These are phyloP conservation scores for Sciaenops ocellatus DNA, from an alignment of 2,797 vertebrate species.

Conservation along the genomic window DNA sequence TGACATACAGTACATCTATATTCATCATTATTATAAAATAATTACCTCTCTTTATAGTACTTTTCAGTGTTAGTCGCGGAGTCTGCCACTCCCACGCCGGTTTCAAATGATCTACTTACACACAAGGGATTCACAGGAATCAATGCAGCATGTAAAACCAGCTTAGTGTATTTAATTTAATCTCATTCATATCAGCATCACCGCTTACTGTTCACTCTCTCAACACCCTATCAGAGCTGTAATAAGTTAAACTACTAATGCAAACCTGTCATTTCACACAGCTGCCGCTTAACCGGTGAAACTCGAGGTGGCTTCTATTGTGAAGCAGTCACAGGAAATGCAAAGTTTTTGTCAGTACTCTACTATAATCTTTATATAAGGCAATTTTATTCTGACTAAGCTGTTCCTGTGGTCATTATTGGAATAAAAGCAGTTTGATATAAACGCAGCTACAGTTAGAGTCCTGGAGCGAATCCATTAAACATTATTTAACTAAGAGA, in stretches of 20 bases:
- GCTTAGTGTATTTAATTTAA: not conserved
- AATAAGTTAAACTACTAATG: not conserved
- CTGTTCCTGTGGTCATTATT: conserved; percentile 11
- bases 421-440: conserved; percentile 31
- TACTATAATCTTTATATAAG: not conserved
- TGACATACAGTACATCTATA: not conserved
- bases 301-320: not conserved
- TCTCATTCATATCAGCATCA: not conserved
- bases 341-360: not conserved
- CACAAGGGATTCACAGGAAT: too few relatives aligned
- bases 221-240: not conserved
- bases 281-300: not conserved
- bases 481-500: conserved; percentile 20
- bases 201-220: not conserved
- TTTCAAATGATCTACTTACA: too few relatives aligned
- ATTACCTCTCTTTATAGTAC: too few relatives aligned
- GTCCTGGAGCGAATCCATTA: conserved; percentile 31
- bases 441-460: conserved; percentile 21
- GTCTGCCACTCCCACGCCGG: too few relatives aligned
- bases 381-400: not conserved
- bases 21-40: too few relatives aligned
- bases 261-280: not conserved
- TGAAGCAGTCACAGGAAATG: not conserved
- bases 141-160: too few relatives aligned
- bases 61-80: too few relatives aligned